Evolutionary conservation across 1,140 invertebrate species (phyloP), one percentile per base, ranked within the genome.

Genomic region (Cephus cinctus): DNA sequence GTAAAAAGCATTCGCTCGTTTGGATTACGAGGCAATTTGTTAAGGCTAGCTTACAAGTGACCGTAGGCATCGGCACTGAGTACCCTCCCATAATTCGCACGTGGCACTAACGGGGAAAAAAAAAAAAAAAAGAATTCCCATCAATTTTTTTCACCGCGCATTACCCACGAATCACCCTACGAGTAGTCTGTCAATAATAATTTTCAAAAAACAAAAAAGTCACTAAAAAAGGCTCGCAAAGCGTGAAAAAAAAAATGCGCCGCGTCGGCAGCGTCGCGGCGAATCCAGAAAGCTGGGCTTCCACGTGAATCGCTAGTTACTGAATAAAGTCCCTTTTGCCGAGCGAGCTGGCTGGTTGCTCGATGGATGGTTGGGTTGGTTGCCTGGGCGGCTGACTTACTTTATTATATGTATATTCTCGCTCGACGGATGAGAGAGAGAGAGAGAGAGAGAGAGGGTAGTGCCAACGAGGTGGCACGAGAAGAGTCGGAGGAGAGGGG

Each of bases 221-320:
- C n/a, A n/a, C n/a, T n/a, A n/a, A n/a, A n/a, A n/a, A n/a, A n/a
- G n/a, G n/a, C n/a, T n/a, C n/a, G n/a, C n/a, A n/a, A n/a, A n/a
- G n/a, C n/a, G n/a, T n/a, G n/a, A n/a, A n/a, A n/a, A n/a, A n/a
- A n/a, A n/a, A n/a, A n/a, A n/a, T n/a, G n/a, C n/a, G n/a, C n/a
- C n/a, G n/a, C n/a, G n/a, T n/a, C n/a, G n/a, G n/a, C n/a, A n/a
- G n/a, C n/a, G n/a, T n/a, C n/a, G n/a, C n/a, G n/a, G n/a, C n/a
- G n/a, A n/a, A n/a, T n/a, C n/a, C n/a, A n/a, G 45, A 43, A 51
- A 61, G 61, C 62, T 57, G 56, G 51, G 64, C 61, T 61, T 67
- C 61, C 61, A 54, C 46, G 60, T 65, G 62, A 67, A 67, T 67
- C 59, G 64, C 60, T 67, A 63, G 64, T 67, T 67, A 67, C 62